Percentiles rank a stretch among this genome's conserved stretches.
These are phyloP conservation scores for Antheraea mylitta DNA, from an alignment of 1,140 invertebrate genomes.

Conservation along the genomic window DNA sequence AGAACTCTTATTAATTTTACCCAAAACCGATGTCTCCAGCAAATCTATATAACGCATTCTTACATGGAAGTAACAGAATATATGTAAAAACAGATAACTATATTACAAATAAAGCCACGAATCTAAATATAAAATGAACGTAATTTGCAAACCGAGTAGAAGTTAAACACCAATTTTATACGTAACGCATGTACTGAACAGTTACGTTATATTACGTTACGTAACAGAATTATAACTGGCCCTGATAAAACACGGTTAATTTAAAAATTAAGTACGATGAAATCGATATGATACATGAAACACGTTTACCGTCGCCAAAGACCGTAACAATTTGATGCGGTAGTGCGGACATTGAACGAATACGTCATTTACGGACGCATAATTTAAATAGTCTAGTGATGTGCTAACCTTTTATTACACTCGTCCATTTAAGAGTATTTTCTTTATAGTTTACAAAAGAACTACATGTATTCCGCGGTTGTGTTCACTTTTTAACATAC, in stretches of 20 bases:
- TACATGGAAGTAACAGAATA: background rate
- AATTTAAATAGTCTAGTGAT: background rate
- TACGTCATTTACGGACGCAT: constrained; percentile 2
- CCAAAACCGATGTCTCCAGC: background rate
- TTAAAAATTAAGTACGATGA: constrained; percentile 17
- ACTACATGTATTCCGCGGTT: too few relatives aligned
- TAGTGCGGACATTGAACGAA: background rate
- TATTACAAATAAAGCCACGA: background rate
- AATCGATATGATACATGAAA: constrained; percentile 21
- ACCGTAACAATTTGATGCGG: constrained; percentile 3
- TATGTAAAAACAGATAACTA: background rate
- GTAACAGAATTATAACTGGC: background rate
- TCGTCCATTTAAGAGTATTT: too few relatives aligned
- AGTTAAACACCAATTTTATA: background rate
- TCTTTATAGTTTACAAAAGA: too few relatives aligned
- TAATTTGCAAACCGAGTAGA: too few relatives aligned
- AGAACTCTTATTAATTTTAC: too few relatives aligned
- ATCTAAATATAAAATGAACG: background rate
- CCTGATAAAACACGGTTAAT: constrained; percentile 2
- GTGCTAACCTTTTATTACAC: too few relatives aligned
- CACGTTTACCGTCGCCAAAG: constrained; percentile 18
- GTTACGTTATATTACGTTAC: background rate
- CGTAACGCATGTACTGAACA: background rate
- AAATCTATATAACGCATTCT: background rate
- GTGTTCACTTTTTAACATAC: too few relatives aligned